Base-by-base conservation (phyloP, 2,113 vertebrate species). In the Laticauda laticaudata region DNA sequence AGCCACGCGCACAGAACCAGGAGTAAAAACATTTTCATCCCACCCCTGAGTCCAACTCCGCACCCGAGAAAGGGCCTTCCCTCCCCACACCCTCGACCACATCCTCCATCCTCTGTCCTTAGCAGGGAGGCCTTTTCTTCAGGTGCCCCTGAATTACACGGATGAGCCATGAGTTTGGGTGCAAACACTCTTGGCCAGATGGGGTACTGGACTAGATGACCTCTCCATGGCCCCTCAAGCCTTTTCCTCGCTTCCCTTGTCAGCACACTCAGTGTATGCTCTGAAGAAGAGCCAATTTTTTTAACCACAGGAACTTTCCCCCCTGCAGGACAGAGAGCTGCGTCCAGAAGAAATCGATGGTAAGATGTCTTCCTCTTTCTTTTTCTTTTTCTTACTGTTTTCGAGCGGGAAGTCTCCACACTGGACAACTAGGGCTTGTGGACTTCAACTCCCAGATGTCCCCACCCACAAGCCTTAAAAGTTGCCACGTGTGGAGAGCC, bases 331-430 rank as follows among this genome's bases (percentile, higher is more conserved):
- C 96, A 98, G 99, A 98, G 98, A 99, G 89, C 96, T 99, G 95
- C 98, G 99, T 91, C 99, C 99, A 0, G 99, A 99, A 96, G 99
- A 99, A 97, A 98, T 99, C 87, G 99, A 99, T 98, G 99, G 99
- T 99, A 98, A 96, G 96, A 87, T 21, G 0, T 9, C 26, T 29
- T 55, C 4, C 8, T 34, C 29, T 54, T 81, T 10, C 39, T 2
- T 56, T 2, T 2, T 34, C 43, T 2, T 55, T 91, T 12, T 56
- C 0, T 59, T 9, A 43, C 18, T 81, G 75, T 43, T 39, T 20
- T 29, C 10, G 59, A 81, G 18, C 8, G 18, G 2, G n/a, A 51
- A 12, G 18, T 39, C n/a, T 39, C 34, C 15, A 81, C n/a, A 20
- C 0, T 39, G 15, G 18, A 34, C 69, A 3, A 21, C 69, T 39